Evolutionary conservation across 1,140 invertebrate genomes (phyloP), one percentile per base, ranked within the genome.

Genomic region (Nomia melanderi): DNA sequence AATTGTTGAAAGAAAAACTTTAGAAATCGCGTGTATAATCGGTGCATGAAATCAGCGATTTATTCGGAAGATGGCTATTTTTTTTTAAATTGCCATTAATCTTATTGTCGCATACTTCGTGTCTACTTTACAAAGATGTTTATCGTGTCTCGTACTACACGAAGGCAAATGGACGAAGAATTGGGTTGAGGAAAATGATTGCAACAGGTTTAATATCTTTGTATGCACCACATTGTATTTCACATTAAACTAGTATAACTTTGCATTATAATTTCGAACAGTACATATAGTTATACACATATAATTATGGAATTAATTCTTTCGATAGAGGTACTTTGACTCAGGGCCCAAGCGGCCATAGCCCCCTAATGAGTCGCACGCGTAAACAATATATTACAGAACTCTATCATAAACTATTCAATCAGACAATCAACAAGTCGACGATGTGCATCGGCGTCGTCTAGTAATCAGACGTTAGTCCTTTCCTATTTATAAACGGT

Each of bases 311-410:
- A 78, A 81, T 86, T 81, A 77, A 83, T 80, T 87, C 78, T 79
- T 79, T 77, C 67, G 70, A 71, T 50, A 82, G 76, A 87, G 87
- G 87, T 88, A 88, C 87, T 86, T 87, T 72, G 86, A 88, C 86
- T 88, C 82, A 67, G 75, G 82, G 75, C 80, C 82, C 5, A 73
- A 75, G 39, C n/a, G 85, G 85, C 84, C 76, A 23, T 75, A 81
- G 44, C 77, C 62, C 39, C 59, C 59, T 56, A 41, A 70, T 73
- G 72, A 39, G 39, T 77, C 74, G 71, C 77, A 77, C 77, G 73
- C 86, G 39, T 3, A 69, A 76, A 59, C 11, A 59, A 76, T 25
- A 66, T 64, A 29, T 59, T 44, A 72, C 44, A 57, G 20, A 29
- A 56, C 73, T 53, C 27, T 56, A 20, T 69, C 54, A 17, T 41